These are phyloP conservation scores for Anseranas semipalmata DNA, from an alignment of 2,113 vertebrate genomes.

Conservation along the genomic window DNA sequence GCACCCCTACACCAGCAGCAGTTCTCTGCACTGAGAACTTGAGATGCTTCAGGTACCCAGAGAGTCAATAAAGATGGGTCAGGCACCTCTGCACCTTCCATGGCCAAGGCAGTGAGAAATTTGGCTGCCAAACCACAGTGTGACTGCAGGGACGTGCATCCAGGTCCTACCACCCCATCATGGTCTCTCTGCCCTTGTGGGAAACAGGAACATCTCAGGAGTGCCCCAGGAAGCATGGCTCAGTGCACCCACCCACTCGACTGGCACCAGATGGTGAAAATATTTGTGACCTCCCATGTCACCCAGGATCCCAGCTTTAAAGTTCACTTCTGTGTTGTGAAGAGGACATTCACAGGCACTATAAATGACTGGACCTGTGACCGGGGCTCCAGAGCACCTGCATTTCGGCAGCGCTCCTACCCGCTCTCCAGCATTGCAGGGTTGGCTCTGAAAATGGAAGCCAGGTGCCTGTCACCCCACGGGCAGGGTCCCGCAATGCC, in stretches of 20 bases:
- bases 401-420: fast-evolving
- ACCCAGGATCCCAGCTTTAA: background rate
- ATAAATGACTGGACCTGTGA: background rate
- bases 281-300: background rate
- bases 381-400: background rate
- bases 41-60: background rate
- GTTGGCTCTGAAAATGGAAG: background rate
- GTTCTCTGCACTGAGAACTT: background rate
- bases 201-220: background rate
- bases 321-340: background rate
- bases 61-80: background rate
- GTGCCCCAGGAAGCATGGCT: background rate
- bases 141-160: fast-evolving
- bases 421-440: background rate
- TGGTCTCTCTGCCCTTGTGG: background rate
- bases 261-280: background rate
- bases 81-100: fast-evolving
- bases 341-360: background rate
- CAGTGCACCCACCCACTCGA: fast-evolving
- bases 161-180: background rate
- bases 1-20: background rate
- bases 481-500: background rate
- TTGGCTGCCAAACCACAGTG: background rate
- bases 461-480: background rate
- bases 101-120: background rate